phyloP scores from a whole-genome alignment of 2,113 vertebrate genomes.

The Callithrix jacchus region DNA sequence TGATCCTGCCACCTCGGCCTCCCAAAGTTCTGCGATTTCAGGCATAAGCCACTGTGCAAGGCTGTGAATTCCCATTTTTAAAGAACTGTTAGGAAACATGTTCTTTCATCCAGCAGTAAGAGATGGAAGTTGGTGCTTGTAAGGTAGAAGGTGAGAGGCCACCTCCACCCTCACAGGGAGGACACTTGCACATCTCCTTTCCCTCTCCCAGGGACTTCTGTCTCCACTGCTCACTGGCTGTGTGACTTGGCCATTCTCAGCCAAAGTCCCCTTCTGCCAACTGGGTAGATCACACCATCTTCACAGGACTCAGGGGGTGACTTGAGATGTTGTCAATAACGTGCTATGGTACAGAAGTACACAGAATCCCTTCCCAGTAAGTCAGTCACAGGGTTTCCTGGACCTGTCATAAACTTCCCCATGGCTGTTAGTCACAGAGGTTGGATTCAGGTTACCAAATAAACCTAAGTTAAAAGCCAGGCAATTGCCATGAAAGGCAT shows the following conservation, averaged over 20 bases:
- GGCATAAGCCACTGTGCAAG: too few species aligned
- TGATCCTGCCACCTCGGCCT: too few species aligned
- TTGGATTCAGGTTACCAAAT: too few species aligned
- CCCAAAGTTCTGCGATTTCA: too few species aligned
- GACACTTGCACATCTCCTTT: fast-evolving
- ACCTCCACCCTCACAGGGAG: fast-evolving
- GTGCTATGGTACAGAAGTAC: fast-evolving
- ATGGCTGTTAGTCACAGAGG: too few species aligned
- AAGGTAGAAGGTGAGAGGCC: neutral
- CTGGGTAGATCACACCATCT: neutral
- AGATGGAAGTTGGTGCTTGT: fast-evolving
- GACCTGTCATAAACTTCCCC: neutral
- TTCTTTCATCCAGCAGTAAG: too few species aligned
- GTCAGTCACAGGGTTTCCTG: fast-evolving
- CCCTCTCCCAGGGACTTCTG: neutral
- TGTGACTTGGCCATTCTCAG: neutral
- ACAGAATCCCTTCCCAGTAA: fast-evolving
- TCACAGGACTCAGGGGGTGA: fast-evolving
- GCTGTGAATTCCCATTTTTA: too few species aligned
- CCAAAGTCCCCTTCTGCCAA: neutral
- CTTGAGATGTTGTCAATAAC: neutral
- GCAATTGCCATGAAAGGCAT: too few species aligned
- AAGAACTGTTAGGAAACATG: neutral
- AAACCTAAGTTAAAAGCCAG: neutral
- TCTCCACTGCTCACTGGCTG: neutral